Conservation (phyloP, 2,797 vertebrate genomes). For the Lutjanus campechanus region DNA sequence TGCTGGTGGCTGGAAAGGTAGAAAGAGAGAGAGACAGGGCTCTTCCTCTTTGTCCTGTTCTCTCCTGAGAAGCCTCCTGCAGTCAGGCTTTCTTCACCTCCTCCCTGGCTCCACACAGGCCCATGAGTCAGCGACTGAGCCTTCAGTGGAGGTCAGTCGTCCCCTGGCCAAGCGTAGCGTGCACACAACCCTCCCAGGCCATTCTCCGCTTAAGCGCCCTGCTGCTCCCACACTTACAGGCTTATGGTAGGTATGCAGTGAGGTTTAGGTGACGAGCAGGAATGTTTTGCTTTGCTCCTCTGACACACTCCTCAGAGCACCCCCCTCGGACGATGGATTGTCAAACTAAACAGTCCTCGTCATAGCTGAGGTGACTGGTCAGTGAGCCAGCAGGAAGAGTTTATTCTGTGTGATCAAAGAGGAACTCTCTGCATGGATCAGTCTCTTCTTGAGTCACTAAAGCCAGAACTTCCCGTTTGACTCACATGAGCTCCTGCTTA, state of each 20-base stretch:
- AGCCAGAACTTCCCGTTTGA: slow-evolving; percentile 65
- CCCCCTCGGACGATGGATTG: slow-evolving; percentile 23
- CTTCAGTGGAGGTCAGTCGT: slow-evolving; percentile 66
- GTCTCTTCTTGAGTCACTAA: slow-evolving; percentile 67
- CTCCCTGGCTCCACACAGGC: slow-evolving; percentile 62
- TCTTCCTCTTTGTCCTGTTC: slow-evolving; percentile 29
- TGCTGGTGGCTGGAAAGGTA: slow-evolving; percentile 49
- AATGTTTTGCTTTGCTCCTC: slow-evolving; percentile 74
- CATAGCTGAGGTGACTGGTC: slow-evolving; percentile 70
- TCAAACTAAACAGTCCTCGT: slow-evolving; percentile 62
- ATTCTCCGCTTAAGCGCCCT: slow-evolving; percentile 38
- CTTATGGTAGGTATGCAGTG: slow-evolving; percentile 63
- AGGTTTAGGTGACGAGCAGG: slow-evolving; percentile 70
- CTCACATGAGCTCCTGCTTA: slow-evolving; percentile 42
- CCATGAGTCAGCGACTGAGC: slow-evolving; percentile 76
- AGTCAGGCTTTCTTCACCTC: slow-evolving; percentile 54
- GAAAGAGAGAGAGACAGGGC: slow-evolving; percentile 23
- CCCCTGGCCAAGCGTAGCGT: slow-evolving; percentile 36
- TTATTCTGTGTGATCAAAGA: slow-evolving; percentile 58
- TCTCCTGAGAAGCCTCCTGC: slow-evolving; percentile 39
- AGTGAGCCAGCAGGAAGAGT: slow-evolving; percentile 57
- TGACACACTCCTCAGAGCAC: slow-evolving; percentile 64
- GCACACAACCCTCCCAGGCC: slow-evolving; percentile 57
- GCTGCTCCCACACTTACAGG: slow-evolving; percentile 56
- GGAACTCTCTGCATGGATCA: slow-evolving; percentile 29